Evolutionary conservation across 2,113 vertebrate genomes (phyloP), one percentile per base, ranked within the genome.

Genomic region (Tragelaphus strepsiceros): DNA sequence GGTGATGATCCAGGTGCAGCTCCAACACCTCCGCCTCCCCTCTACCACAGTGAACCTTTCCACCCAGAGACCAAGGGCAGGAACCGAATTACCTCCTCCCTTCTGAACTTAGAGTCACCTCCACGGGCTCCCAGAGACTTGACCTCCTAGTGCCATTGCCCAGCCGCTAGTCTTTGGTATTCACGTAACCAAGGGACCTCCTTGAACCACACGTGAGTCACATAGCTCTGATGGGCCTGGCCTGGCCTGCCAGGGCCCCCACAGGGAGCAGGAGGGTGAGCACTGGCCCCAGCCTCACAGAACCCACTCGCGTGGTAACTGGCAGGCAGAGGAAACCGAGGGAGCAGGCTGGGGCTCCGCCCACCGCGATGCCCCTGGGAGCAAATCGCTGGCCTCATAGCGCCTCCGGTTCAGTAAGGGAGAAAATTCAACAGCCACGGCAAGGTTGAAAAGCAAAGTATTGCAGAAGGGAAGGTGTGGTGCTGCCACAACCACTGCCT

Each of bases 291-390:
- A 21, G 22, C 51, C 11, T 16, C 35, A 2, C 10, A 58, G 16
- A 10, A 49, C 12, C 21, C 17, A 13, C 5, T 49, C 5, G 1
- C 30, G 2, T 5, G n/a, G 30, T 9, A 14, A 46, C 3, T 3
- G 19, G 7, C 21, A 32, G 22, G 24, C 15, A n/a, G 28, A 56
- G 30, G 35, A 78, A 51, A 3, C 13, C 4, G 5, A 22, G 30
- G 22, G 22, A 21, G 12, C 24, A 4, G 9, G 2, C 9, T 3
- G 39, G 78, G 15, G 3, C 19, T 26, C 35, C 11, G 1, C 4
- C 54, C 49, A 39, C 13, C 1, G 22, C 1, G 49, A 5, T 7
- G n/a, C 5, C 1, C 0, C 85, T 24, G 49, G 58, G 89, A 82
- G 67, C 30, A 21, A 46, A 30, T 54, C n/a, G 15, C 53, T 22